A percentile compares a stretch with the other conserved stretches of the same genome.
phyloP scores from a whole-genome alignment of 2,797 vertebrate genomes.

The Ctenopoma multispine region DNA sequence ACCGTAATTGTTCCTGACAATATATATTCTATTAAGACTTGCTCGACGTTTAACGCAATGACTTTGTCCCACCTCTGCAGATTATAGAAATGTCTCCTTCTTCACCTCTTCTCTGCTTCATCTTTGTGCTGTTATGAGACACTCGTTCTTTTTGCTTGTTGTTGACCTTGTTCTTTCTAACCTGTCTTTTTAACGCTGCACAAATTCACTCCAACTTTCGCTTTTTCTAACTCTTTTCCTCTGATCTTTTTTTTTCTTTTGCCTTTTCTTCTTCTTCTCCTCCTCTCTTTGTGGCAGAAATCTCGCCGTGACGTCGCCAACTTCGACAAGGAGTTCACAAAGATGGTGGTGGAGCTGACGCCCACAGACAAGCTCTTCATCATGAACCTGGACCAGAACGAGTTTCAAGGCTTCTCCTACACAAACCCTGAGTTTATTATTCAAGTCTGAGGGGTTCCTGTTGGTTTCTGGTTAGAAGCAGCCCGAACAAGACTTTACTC shows the following conservation, averaged over 20 bases:
- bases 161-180: conserved; percentile 11
- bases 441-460: conserved; percentile 69
- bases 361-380: conserved; percentile 99
- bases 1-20: too few species aligned
- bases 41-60: neutral
- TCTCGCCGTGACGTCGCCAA: conserved; percentile 94
- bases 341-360: conserved; percentile 96
- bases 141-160: conserved; percentile 8
- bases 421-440: conserved; percentile 96
- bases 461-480: conserved; percentile 8
- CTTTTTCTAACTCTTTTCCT: neutral
- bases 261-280: neutral
- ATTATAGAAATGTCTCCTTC: conserved; percentile 31
- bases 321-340: conserved; percentile 99
- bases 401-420: conserved; percentile 99
- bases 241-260: neutral
- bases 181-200: neutral
- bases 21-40: neutral
- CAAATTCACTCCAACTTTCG: neutral
- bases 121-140: conserved; percentile 59
- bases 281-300: conserved; percentile 85
- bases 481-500: conserved; percentile 30
- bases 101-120: conserved; percentile 30
- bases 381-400: conserved; percentile 99
- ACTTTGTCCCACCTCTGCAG: conserved; percentile 44